phyloP scores from a whole-genome alignment of 2,797 vertebrate genomes.

The Phoeniculus purpureus region DNA sequence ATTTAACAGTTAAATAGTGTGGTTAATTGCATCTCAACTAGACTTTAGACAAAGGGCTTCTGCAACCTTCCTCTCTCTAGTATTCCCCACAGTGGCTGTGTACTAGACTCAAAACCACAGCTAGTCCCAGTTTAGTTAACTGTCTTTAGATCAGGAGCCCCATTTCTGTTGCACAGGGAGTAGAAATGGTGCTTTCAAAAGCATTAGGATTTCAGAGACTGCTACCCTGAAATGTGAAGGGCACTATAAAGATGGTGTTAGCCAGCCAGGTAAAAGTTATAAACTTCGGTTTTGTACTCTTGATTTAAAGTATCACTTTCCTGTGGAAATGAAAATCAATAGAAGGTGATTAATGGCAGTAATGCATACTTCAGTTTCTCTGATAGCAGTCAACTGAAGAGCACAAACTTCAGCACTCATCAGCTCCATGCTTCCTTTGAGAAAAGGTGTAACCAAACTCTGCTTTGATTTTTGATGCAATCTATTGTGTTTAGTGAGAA shows the following conservation, averaged over 20 bases:
- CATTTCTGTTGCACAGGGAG: background rate
- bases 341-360: background rate
- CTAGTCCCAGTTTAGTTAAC: background rate
- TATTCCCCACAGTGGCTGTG: accelerated
- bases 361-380: background rate
- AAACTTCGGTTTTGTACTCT: background rate
- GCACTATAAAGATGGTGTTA: background rate
- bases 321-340: background rate
- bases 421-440: background rate
- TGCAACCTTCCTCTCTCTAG: background rate
- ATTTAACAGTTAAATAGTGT: background rate
- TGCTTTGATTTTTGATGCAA: background rate
- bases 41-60: background rate
- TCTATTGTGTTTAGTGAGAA: background rate
- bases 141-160: background rate
- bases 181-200: background rate
- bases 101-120: background rate
- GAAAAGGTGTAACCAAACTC: background rate
- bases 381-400: background rate
- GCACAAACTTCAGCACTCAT: background rate
- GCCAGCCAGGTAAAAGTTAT: background rate
- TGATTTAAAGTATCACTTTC: background rate
- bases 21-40: background rate
- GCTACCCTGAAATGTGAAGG: background rate
- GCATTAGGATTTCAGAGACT: background rate